Evolutionary conservation across 1,140 invertebrate species (phyloP), one percentile per base, ranked within the genome.

Genomic region (Lycorma delicatula): DNA sequence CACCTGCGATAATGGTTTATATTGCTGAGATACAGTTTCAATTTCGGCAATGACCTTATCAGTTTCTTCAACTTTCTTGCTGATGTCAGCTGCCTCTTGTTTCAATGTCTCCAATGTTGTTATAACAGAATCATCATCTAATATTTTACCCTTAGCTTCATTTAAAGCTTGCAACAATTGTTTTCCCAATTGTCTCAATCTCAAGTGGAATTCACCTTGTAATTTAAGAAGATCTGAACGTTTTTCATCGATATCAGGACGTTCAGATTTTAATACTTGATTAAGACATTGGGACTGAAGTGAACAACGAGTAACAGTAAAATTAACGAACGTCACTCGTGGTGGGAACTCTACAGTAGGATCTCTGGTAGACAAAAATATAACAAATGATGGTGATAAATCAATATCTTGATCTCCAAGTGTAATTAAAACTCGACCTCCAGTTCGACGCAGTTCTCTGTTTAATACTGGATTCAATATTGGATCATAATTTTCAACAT

Each of bases 401-500:
- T 99, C 97, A 69, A 99, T 99, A 71, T 99, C 97, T 77, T 99
- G 97, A 78, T 99, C 97, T 25, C 97, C 97, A 0, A 99, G 78
- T 1, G 97, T 98, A 52, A 99, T 98, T 18, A 98, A 77, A 7
- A 99, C 94, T 63, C 97, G 84, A 1, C 97, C 97, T 47, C 96
- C 96, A 7, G 96, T 98, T 64, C 95, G 81, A 47, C 96, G 80
- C 25, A 99, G 75, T 76, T 99, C 97, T 58, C 94, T 78, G 70
- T 99, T 99, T 51, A 99, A 74, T 1, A 99, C 97, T 1, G 97
- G 97, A 75, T 99, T 99, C 60, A 98, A 78, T 67, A 99, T 98
- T 0, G 97, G 96, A 77, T 99, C 97, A 72, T 99, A 99, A 74
- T 93, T 98, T 75, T 99, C 97, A n/a, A 99, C 97, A 74, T 99